Evolutionary conservation across 2,113 vertebrate genomes (phyloP).

Genomic region (Nicator chloris): DNA sequence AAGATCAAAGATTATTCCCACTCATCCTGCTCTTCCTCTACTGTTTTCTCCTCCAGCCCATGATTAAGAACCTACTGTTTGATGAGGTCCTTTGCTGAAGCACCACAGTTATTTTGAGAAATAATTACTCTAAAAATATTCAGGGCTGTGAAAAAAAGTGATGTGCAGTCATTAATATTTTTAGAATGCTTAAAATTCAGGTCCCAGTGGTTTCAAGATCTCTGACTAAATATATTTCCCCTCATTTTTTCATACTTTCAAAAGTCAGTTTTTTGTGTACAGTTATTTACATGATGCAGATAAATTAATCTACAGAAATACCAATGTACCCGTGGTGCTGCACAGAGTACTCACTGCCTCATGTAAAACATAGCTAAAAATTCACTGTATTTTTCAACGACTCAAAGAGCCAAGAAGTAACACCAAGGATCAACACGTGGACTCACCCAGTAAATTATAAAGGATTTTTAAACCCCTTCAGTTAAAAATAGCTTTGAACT

Average conservation of each 20-base stretch:
- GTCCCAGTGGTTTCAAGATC: background rate
- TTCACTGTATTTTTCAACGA: background rate
- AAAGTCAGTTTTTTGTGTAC: background rate
- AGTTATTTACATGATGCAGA: background rate
- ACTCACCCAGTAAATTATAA: background rate
- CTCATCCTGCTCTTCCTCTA: background rate
- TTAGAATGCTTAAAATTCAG: background rate
- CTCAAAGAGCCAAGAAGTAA: background rate
- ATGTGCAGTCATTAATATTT: background rate
- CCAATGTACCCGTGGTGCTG: background rate
- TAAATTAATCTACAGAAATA: background rate
- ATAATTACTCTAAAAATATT: conserved; percentile 7
- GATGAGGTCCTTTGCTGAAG: background rate
- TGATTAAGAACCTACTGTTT: background rate
- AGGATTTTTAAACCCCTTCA: background rate
- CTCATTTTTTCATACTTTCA: background rate
- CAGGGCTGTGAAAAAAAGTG: background rate
- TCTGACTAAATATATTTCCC: background rate
- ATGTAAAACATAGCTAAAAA: background rate
- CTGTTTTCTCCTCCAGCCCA: background rate
- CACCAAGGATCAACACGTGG: background rate
- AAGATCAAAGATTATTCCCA: background rate
- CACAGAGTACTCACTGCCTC: background rate
- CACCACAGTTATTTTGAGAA: background rate
- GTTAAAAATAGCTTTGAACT: background rate